Percentiles rank a stretch among this genome's conserved stretches.
Conservation (phyloP, 2,888 invertebrate genomes). For the Myopa testacea region DNA sequence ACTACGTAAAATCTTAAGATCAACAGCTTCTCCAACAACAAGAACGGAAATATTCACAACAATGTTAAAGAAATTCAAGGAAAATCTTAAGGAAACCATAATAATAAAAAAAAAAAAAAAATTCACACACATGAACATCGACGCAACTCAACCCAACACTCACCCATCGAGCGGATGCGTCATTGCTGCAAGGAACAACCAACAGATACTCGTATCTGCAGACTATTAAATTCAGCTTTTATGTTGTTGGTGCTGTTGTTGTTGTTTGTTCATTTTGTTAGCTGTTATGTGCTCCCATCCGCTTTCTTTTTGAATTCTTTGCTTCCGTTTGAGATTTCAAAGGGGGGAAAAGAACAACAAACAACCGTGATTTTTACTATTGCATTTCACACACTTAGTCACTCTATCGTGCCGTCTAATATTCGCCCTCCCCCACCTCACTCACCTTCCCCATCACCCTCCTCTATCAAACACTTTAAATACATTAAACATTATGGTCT, state of each 20-base stretch:
- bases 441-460: too few species aligned
- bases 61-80: neutral
- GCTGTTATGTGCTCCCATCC: slow-evolving; percentile 9
- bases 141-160: neutral
- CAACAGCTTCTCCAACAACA: slow-evolving; percentile 22
- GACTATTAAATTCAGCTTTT: slow-evolving; percentile 19
- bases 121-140: neutral
- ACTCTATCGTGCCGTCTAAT: neutral
- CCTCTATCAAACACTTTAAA: too few species aligned
- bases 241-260: slow-evolving; percentile 6
- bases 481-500: too few species aligned
- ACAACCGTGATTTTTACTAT: slow-evolving; percentile 4
- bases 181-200: slow-evolving; percentile 18
- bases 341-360: neutral
- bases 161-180: slow-evolving; percentile 15
- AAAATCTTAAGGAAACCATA: slow-evolving; percentile 14
- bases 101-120: neutral
- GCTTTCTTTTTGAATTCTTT: neutral
- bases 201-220: neutral
- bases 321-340: slow-evolving; percentile 21
- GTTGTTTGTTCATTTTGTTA: neutral
- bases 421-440: neutral
- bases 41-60: neutral
- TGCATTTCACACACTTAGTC: neutral
- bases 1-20: slow-evolving; percentile 44